Base-by-base conservation (phyloP, 2,113 vertebrate species). In the Haliaeetus leucogaster region DNA sequence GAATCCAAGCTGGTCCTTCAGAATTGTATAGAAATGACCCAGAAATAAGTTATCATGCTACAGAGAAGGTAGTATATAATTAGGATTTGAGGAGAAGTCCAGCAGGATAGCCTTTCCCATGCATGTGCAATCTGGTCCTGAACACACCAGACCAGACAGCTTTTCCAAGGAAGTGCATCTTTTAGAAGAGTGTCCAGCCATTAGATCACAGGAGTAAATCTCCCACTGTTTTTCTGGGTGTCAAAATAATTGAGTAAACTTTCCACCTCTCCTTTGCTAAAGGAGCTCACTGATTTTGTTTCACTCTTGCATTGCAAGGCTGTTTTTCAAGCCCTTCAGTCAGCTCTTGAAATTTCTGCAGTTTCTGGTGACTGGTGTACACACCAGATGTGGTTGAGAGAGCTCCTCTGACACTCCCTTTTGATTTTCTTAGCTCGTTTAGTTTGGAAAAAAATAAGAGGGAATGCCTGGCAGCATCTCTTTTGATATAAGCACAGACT, bases 21-120 rank as follows among this genome's bases (percentile, higher is more conserved):
- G 34, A 77, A 52, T 7, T 43, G 16, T 23, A 10, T 25, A 40
- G 66, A 20, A 72, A 11, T 0, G 0, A 34, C 29, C 9, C 26
- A 56, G 48, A 53, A 80, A 45, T 34, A 65, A 58, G 19, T 26
- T 34, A 10, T 29, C 2, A 2, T 25, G 13, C 30, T 48, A 59
- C n/a, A 36, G 52, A 71, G 17, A 40, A 85, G 22, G 32, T 23
- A 40, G 38, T 15, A 14, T 9, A 1, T 17, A 23, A 9, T 43
- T 32, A n/a, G 21, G 10, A 43, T 65, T 50, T 52, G 38, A 82
- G 81, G 72, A 90, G 23, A 22, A 22, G n/a, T 25, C 47, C 40
- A 45, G 18, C 47, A 56, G 77, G 45, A 18, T 29, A 71, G 17
- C 10, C 22, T 82, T 14, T 61, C 15, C 25, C 3, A 1, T 18